Conservation (phyloP, 2,888 invertebrate species). For the Eristalis tenax region DNA sequence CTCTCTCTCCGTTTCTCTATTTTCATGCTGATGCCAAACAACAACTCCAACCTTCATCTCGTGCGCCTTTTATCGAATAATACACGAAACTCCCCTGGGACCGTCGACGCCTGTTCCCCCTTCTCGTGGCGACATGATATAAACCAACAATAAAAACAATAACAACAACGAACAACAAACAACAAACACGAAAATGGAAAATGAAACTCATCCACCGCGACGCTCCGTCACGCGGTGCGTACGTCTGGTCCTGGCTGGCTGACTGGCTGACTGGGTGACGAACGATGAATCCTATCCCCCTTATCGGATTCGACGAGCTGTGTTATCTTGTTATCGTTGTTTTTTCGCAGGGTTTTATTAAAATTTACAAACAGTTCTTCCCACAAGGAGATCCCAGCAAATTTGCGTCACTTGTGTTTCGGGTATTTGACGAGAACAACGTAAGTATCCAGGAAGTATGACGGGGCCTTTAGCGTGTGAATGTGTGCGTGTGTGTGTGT, state of each 20-base stretch:
- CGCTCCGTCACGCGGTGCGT: constrained; percentile 27
- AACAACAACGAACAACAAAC: background rate
- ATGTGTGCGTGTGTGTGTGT: background rate
- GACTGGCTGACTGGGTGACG: background rate
- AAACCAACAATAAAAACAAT: constrained; percentile 22
- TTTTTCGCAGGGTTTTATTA: constrained; percentile 93
- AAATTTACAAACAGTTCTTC: constrained; percentile 99
- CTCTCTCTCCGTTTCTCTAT: constrained; percentile 73
- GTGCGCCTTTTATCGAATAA: constrained; percentile 13
- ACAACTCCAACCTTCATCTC: constrained; percentile 44
- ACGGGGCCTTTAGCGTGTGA: background rate
- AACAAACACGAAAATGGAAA: background rate
- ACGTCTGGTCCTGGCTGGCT: constrained; percentile 31
- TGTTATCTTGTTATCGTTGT: constrained; percentile 49
- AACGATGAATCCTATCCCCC: background rate
- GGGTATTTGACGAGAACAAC: constrained; percentile 99
- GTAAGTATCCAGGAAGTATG: constrained; percentile 85
- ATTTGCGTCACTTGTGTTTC: constrained; percentile 98
- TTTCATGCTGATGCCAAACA: constrained; percentile 77
- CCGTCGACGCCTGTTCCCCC: background rate
- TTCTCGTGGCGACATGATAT: constrained; percentile 36
- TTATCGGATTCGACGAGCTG: constrained; percentile 3
- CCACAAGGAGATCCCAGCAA: constrained; percentile 99
- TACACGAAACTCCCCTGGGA: constrained; percentile 21
- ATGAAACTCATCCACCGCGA: constrained; percentile 13